These are phyloP conservation scores for Liodrosophila aerea DNA, from an alignment of 2,888 invertebrate genomes.

Conservation along the genomic window DNA sequence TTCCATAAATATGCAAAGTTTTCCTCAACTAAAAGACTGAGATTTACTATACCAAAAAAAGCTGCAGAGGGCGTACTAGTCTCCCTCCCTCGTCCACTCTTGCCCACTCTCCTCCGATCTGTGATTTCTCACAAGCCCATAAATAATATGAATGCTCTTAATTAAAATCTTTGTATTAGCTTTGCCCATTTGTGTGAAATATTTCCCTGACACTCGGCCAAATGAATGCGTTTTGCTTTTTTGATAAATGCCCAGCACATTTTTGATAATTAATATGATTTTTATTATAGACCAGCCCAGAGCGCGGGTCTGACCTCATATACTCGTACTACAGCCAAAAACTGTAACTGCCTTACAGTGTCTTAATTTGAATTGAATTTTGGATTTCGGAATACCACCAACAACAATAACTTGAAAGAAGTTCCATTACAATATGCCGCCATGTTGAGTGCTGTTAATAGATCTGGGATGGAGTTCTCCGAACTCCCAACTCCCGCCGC, in stretches of 20 bases:
- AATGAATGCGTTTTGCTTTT: conserved; percentile 46
- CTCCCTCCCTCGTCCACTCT: neutral
- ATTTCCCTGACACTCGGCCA: conserved; percentile 46
- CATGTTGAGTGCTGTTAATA: conserved; percentile 37
- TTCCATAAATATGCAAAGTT: conserved; percentile 54
- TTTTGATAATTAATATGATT: conserved; percentile 52
- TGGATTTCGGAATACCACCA: conserved; percentile 10
- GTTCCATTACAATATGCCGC: conserved; percentile 39
- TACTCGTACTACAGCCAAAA: conserved; percentile 22
- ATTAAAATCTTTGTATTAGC: conserved; percentile 61
- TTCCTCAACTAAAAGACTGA: too few relatives aligned
- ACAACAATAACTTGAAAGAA: conserved; percentile 2
- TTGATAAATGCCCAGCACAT: conserved; percentile 47
- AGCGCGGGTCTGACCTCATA: conserved; percentile 28
- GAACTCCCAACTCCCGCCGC: conserved; percentile 38
- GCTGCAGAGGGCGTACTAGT: conserved; percentile 5
- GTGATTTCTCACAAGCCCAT: conserved; percentile 45
- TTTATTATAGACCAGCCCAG: conserved; percentile 38
- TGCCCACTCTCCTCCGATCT: neutral
- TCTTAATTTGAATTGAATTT: conserved; percentile 10
- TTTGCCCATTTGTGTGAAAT: conserved; percentile 50
- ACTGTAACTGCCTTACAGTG: conserved; percentile 16
- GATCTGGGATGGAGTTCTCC: conserved; percentile 26
- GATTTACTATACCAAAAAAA: conserved; percentile 3
- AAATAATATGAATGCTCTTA: conserved; percentile 63